A percentile compares a stretch with the other conserved stretches of the same genome.
phyloP scores from a whole-genome alignment of 2,888 invertebrate genomes.

The Drosophila aldrichi region DNA sequence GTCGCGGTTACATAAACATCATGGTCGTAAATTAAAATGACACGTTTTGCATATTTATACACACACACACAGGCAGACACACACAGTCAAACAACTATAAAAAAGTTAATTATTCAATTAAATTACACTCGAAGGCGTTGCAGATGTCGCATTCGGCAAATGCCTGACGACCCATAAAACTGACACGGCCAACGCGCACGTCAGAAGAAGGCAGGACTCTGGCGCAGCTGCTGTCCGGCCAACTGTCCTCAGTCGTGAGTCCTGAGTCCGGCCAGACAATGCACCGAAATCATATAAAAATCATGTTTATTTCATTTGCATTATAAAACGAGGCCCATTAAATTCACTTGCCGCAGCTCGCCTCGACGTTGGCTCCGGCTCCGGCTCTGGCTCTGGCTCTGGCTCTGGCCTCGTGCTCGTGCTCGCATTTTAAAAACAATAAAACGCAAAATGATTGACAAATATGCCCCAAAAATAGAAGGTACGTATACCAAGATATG shows the following conservation, averaged over 20 bases:
- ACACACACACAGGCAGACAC: slow-evolving; percentile 4
- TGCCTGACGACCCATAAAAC: slow-evolving; percentile 79
- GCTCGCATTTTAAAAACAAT: slow-evolving; percentile 74
- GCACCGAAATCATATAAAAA: slow-evolving; percentile 74
- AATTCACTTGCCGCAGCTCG: slow-evolving; percentile 53
- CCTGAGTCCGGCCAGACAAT: slow-evolving; percentile 17
- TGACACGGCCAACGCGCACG: slow-evolving; percentile 69
- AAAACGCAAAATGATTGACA: slow-evolving; percentile 82
- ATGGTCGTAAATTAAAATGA: slow-evolving; percentile 81
- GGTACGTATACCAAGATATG: slow-evolving; percentile 8
- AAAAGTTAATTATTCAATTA: slow-evolving; percentile 80
- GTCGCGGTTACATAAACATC: slow-evolving; percentile 66
- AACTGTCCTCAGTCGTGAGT: not conserved
- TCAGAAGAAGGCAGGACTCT: slow-evolving; percentile 53
- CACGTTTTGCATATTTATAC: slow-evolving; percentile 77
- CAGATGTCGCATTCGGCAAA: slow-evolving; percentile 72
- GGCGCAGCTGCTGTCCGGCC: slow-evolving; percentile 1
- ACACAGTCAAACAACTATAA: slow-evolving; percentile 63
- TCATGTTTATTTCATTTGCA: slow-evolving; percentile 82
- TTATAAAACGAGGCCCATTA: slow-evolving; percentile 75
- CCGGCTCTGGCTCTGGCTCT: not conserved
- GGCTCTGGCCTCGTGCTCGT: slow-evolving; percentile 28
- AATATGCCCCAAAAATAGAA: slow-evolving; percentile 63
- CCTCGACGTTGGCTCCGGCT: not conserved
- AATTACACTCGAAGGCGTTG: slow-evolving; percentile 82